These are phyloP conservation scores for Urocitellus parryii DNA, from an alignment of 2,113 vertebrate genomes.

Conservation along the genomic window DNA sequence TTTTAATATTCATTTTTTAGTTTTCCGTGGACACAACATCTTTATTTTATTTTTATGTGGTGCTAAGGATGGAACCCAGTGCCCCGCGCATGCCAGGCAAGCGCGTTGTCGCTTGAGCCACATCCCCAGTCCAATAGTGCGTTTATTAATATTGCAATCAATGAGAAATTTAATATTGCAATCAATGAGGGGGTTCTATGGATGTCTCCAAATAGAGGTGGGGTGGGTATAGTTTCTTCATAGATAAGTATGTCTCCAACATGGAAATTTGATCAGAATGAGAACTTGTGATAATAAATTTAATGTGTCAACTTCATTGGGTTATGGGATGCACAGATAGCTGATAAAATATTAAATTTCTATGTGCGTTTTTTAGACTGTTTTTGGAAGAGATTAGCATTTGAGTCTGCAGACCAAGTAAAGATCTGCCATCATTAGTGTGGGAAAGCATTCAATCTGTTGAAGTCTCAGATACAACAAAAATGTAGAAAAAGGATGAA, in stretches of 20 bases:
- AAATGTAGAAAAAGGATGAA: neutral
- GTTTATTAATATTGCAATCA: no score
- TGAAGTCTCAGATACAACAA: neutral
- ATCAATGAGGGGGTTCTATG: neutral
- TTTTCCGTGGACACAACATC: no score
- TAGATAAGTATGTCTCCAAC: neutral
- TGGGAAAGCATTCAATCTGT: neutral
- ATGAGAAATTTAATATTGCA: neutral
- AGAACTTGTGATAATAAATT: neutral
- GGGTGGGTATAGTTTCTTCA: neutral
- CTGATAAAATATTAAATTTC: neutral
- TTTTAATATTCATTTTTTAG: no score
- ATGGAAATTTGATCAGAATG: neutral
- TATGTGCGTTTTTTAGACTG: no score
- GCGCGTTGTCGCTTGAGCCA: no score
- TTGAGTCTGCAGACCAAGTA: neutral
- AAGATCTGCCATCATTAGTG: neutral
- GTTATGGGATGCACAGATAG: neutral
- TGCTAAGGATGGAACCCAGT: no score
- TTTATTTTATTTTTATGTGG: no score
- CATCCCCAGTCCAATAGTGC: no score
- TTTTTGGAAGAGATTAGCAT: neutral
- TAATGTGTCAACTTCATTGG: neutral
- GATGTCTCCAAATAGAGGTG: neutral
- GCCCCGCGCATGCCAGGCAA: no score